Evolutionary conservation across 1,140 invertebrate genomes (phyloP), one percentile per base, ranked within the genome.

Genomic region (Hypsibius dujardini): DNA sequence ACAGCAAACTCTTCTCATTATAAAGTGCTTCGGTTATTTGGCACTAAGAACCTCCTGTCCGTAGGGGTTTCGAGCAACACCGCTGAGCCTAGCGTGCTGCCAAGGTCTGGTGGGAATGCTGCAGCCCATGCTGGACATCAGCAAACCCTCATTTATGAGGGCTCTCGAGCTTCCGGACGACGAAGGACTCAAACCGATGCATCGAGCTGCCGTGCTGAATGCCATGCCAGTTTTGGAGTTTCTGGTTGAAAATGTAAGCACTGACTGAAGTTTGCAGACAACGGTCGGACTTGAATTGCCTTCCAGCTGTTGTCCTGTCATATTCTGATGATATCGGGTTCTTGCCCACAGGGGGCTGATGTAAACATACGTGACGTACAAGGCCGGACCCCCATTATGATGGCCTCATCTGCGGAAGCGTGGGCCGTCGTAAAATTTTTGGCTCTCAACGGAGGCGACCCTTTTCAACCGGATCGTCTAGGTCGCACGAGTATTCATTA

Each of bases 31-130:
- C 28, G 28, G 28, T 28, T 28, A 28, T 28, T 28, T 28, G 0
- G 28, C 0, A 28, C 28, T 28, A 28, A 28, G 12, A 67, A 15
- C 42, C 42, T 67, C 45, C 3, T 15, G 12, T 67, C 45, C 7
- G 42, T 45, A 67, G 62, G 42, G 62, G 3, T 67, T 67, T 67
- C 42, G 7, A 42, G 62, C 62, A 15, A 67, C 62, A 7, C 62
- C 62, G 12, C 12, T 67, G 7, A 7, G 42, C 45, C 7, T 67
- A 15, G 62, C 62, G 12, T 67, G 62, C 62, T 67, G 3, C 42
- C 62, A 67, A 45, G 62, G 62, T 7, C 62, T 67, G 12, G 12
- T 67, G 12, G 42, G 3, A 15, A 45, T 67, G 3, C 12, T 67
- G 42, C 12, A 67, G 42, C 12, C 45, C 3, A 67, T 67, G 62